Percentiles rank a stretch among this genome's conserved stretches.
Conservation (phyloP, 1,140 invertebrate genomes). For the Euborellia annulipes region DNA sequence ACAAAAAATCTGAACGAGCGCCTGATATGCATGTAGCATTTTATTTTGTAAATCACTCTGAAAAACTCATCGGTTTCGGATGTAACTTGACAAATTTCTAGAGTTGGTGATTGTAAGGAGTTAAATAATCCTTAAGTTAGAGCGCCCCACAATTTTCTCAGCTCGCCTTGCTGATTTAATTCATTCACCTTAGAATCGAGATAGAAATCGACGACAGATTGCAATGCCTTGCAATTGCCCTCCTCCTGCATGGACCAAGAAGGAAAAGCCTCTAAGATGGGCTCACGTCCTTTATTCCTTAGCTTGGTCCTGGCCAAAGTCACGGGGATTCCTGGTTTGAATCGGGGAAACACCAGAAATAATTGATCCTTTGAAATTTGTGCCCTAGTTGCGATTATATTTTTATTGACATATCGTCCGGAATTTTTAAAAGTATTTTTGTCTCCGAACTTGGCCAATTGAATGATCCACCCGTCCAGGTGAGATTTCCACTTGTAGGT, state of each 20-base stretch:
- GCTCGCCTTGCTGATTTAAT: no score
- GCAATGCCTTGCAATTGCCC: constrained; percentile 40
- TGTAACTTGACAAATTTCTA: no score
- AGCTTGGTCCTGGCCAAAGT: constrained; percentile 37
- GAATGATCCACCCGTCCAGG: constrained; percentile 31
- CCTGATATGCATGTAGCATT: no score
- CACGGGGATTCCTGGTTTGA: constrained; percentile 38
- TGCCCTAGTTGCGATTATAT: constrained; percentile 39
- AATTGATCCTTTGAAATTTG: constrained; percentile 39
- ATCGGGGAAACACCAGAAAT: constrained; percentile 39
- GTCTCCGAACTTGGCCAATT: constrained; percentile 38
- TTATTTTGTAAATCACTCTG: no score
- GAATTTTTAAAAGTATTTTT: constrained; percentile 38
- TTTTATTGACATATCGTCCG: constrained; percentile 37
- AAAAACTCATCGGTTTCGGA: no score
- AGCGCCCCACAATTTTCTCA: no score
- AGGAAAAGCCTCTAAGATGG: constrained; percentile 35
- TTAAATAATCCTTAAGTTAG: constrained; percentile 5
- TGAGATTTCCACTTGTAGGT: no score
- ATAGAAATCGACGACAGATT: constrained; percentile 40
- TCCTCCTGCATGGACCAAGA: constrained; percentile 44
- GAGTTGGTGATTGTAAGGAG: constrained; percentile 6
- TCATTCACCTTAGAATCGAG: constrained; percentile 31
- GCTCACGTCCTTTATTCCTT: constrained; percentile 26
- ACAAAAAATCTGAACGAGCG: no score